A percentile compares a stretch with the other conserved stretches of the same genome.
These are phyloP conservation scores for Daphoenositta chrysoptera DNA, from an alignment of 2,113 vertebrate genomes.

Conservation along the genomic window DNA sequence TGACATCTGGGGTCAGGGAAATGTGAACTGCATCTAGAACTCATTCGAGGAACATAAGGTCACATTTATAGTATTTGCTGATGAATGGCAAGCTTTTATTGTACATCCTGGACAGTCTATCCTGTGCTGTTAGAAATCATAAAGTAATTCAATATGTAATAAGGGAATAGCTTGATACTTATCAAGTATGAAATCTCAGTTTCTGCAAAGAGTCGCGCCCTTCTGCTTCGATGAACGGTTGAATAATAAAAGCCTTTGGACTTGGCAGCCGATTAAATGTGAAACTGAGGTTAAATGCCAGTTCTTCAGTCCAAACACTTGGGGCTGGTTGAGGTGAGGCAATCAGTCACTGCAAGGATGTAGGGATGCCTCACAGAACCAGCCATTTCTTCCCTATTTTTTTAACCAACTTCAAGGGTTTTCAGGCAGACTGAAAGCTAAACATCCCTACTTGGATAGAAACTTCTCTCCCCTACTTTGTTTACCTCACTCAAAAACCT, in stretches of 20 bases:
- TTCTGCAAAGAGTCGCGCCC: slow-evolving; percentile 3
- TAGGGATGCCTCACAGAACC: background rate
- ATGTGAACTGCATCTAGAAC: background rate
- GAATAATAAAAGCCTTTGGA: slow-evolving; percentile 39
- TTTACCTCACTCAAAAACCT: background rate
- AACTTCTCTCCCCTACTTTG: background rate
- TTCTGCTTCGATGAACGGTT: background rate
- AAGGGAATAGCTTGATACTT: background rate
- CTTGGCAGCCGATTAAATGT: background rate
- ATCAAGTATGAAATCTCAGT: slow-evolving; percentile 1
- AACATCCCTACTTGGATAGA: background rate
- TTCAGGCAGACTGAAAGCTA: background rate
- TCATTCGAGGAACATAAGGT: slow-evolving; percentile 33
- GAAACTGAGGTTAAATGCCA: slow-evolving; percentile 25
- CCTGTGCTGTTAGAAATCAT: background rate
- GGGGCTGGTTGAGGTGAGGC: background rate
- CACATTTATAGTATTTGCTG: background rate
- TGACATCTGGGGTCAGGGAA: background rate
- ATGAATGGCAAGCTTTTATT: background rate
- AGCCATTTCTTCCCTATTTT: background rate
- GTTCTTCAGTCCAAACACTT: background rate
- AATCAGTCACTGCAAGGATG: background rate
- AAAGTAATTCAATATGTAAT: background rate
- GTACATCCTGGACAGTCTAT: background rate
- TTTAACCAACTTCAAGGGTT: background rate